Conservation (phyloP, 2,797 vertebrate species). For the Paramormyrops hopkinsi region DNA sequence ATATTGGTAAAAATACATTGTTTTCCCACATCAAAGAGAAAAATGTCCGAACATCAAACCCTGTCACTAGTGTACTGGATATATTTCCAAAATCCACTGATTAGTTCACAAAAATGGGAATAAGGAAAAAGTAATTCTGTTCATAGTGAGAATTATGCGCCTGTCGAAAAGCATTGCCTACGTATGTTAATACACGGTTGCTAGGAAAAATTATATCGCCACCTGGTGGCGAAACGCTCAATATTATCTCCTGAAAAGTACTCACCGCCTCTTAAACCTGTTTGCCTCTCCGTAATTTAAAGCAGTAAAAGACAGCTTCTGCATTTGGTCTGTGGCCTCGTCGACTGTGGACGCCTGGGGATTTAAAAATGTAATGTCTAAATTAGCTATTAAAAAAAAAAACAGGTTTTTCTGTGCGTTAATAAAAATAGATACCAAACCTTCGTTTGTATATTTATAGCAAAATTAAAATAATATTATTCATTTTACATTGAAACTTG, state of each 20-base stretch:
- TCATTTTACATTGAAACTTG: background rate
- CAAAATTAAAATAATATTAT: background rate
- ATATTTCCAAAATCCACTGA: background rate
- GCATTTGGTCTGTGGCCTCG: slow-evolving; percentile 27
- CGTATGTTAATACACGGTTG: background rate
- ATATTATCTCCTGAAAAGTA: slow-evolving; percentile 22
- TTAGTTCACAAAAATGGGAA: background rate
- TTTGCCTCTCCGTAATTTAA: slow-evolving; percentile 15
- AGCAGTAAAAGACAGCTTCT: slow-evolving; percentile 28
- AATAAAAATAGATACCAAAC: background rate
- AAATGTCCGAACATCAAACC: background rate
- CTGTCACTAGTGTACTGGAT: background rate
- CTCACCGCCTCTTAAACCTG: slow-evolving; percentile 56
- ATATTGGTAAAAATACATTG: background rate
- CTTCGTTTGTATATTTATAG: background rate
- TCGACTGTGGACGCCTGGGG: background rate
- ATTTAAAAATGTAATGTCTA: background rate
- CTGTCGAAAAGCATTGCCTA: background rate
- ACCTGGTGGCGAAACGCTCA: slow-evolving; percentile 46
- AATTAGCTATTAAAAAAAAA: background rate
- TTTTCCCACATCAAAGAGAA: background rate
- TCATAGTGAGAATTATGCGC: background rate
- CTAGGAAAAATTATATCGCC: slow-evolving; percentile 29
- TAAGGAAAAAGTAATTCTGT: background rate
- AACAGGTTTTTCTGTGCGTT: background rate